Percentiles rank a stretch among this genome's conserved stretches.
Evolutionary conservation across 2,888 invertebrate genomes (phyloP).

Genomic region (Conistra vaccinii): DNA sequence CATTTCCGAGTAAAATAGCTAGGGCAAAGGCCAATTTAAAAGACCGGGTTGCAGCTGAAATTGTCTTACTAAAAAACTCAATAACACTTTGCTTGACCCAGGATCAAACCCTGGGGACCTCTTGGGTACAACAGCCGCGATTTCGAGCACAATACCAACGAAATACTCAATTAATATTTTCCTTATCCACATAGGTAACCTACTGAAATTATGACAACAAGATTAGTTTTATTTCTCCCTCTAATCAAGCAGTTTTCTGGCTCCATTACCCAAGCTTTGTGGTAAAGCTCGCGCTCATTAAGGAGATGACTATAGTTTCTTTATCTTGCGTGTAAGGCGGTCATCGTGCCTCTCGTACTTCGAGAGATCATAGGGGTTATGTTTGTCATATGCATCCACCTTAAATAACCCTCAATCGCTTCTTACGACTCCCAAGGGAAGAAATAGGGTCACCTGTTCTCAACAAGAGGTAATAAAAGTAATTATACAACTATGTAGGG

Average conservation of each 20-base stretch:
- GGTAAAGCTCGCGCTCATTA: slow-evolving; percentile 39
- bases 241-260: slow-evolving; percentile 30
- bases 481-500: slow-evolving; percentile 8
- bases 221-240: slow-evolving; percentile 21
- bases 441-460: not conserved
- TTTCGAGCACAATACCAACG: slow-evolving; percentile 22
- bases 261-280: slow-evolving; percentile 36
- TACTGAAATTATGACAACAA: slow-evolving; percentile 7
- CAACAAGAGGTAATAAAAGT: slow-evolving; percentile 24
- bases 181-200: not conserved
- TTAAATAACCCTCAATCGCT: slow-evolving; percentile 44
- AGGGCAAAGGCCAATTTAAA: slow-evolving; percentile 17
- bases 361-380: slow-evolving; percentile 22
- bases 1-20: slow-evolving; percentile 8
- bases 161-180: slow-evolving; percentile 30
- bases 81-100: slow-evolving; percentile 45
- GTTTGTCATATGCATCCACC: slow-evolving; percentile 17
- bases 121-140: slow-evolving; percentile 15
- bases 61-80: slow-evolving; percentile 30
- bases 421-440: slow-evolving; percentile 10
- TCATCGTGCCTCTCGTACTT: slow-evolving; percentile 18
- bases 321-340: slow-evolving; percentile 14
- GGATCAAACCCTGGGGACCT: slow-evolving; percentile 30
- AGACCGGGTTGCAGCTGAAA: slow-evolving; percentile 12
- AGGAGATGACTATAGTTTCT: slow-evolving; percentile 36